A percentile compares a stretch with the other conserved stretches of the same genome.
phyloP scores from a whole-genome alignment of 2,797 vertebrate genomes.

The Paramormyrops hopkinsi region DNA sequence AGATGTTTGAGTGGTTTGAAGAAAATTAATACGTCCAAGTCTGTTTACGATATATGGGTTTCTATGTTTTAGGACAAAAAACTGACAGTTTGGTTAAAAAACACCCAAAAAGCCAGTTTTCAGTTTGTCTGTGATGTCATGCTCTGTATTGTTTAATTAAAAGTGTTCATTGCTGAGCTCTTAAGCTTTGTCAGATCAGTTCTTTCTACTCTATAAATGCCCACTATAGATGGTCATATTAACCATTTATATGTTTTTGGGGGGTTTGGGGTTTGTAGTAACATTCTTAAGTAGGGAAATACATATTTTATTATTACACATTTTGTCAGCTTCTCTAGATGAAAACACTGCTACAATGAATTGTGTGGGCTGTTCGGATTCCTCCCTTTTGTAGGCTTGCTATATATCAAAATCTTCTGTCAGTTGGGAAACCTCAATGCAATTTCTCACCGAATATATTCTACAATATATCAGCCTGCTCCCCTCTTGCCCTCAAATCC shows the following conservation, averaged over 20 bases:
- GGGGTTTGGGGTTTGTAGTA: neutral
- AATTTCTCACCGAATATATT: neutral
- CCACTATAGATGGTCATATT: neutral
- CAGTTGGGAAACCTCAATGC: neutral
- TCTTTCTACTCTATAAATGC: neutral
- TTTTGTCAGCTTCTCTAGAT: neutral
- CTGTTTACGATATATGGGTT: constrained; percentile 1
- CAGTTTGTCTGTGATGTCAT: neutral
- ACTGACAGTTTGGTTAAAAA: neutral
- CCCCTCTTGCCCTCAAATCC: neutral
- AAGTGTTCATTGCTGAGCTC: neutral
- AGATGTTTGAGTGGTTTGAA: neutral
- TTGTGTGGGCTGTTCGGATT: neutral
- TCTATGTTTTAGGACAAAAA: neutral
- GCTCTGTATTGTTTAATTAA: constrained; percentile 2
- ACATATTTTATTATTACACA: neutral
- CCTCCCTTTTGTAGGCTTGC: neutral
- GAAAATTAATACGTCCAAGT: neutral
- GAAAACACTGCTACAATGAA: neutral
- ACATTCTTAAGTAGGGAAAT: neutral
- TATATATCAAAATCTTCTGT: neutral
- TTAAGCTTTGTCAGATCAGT: neutral
- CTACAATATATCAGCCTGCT: neutral
- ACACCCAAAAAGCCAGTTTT: neutral
- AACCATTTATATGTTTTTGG: neutral